These are phyloP conservation scores for Mayetiola destructor DNA, from an alignment of 2,888 invertebrate species.

Conservation along the genomic window DNA sequence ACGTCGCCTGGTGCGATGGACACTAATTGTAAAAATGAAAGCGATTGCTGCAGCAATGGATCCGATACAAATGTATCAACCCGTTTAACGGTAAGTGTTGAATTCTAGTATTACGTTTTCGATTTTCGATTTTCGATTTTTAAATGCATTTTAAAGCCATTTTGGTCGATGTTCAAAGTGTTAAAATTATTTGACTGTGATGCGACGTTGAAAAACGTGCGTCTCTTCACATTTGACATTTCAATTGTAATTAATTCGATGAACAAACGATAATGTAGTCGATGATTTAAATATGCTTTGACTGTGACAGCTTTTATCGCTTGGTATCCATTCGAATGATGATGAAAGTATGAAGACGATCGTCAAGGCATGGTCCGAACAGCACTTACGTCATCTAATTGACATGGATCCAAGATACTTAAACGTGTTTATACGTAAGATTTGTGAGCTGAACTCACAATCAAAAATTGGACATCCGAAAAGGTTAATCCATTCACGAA, in stretches of 20 bases:
- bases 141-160: too few species aligned
- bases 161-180: not conserved
- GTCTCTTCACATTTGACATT: not conserved
- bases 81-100: too few species aligned
- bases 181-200: not conserved
- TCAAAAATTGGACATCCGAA: not conserved
- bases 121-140: too few species aligned
- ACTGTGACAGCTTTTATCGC: not conserved
- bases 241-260: not conserved
- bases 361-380: not conserved
- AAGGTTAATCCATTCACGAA: conserved; percentile 7
- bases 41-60: not conserved
- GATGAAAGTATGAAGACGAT: not conserved
- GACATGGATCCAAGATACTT: conserved; percentile 3
- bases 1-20: conserved; percentile 14
- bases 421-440: too few species aligned
- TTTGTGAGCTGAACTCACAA: not conserved
- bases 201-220: not conserved
- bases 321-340: not conserved
- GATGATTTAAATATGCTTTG: not conserved
- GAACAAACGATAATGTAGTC: not conserved
- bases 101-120: too few species aligned
- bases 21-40: not conserved
- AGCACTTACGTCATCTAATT: not conserved
- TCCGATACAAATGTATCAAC: too few species aligned